phyloP scores from a whole-genome alignment of 1,140 invertebrate genomes.

The Eufriesea mexicana region DNA sequence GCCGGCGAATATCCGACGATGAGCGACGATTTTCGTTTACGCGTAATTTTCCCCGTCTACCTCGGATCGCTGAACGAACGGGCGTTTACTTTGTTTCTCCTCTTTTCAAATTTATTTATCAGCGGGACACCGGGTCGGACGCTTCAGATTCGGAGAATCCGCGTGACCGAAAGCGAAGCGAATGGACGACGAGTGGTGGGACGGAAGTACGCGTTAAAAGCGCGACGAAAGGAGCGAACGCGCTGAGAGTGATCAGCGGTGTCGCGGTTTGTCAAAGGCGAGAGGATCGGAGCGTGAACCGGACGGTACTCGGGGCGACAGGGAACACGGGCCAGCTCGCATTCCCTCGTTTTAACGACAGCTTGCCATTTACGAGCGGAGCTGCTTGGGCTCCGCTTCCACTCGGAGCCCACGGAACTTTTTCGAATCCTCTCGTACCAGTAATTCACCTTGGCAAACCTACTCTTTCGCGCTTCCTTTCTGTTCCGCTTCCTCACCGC shows the following conservation, averaged over 20 bases:
- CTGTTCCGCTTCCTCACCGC: slow-evolving; percentile 26
- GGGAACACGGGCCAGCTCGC: slow-evolving; percentile 29
- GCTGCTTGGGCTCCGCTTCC: slow-evolving; percentile 33
- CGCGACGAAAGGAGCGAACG: not conserved
- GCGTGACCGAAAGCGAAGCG: not conserved
- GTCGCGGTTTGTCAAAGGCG: slow-evolving; percentile 9
- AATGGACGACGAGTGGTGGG: not conserved
- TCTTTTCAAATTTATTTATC: too few species aligned
- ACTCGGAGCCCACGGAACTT: slow-evolving; percentile 8
- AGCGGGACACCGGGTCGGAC: too few species aligned
- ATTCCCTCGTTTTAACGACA: slow-evolving; percentile 64
- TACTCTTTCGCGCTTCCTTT: slow-evolving; percentile 37
- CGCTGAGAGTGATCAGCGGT: slow-evolving; percentile 28
- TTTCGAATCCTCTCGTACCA: slow-evolving; percentile 32
- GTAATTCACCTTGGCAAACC: slow-evolving; percentile 60
- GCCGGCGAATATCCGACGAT: not conserved
- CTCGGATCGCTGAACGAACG: not conserved
- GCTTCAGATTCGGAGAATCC: not conserved
- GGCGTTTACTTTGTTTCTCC: not conserved
- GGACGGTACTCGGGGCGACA: slow-evolving; percentile 43
- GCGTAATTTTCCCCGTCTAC: not conserved
- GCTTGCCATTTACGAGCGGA: slow-evolving; percentile 60
- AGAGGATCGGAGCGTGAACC: slow-evolving; percentile 33
- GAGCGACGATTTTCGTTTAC: too few species aligned
- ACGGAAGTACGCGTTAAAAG: not conserved